Base-by-base conservation (phyloP, 1,140 invertebrate species). In the Stegodyphus mimosarum region DNA sequence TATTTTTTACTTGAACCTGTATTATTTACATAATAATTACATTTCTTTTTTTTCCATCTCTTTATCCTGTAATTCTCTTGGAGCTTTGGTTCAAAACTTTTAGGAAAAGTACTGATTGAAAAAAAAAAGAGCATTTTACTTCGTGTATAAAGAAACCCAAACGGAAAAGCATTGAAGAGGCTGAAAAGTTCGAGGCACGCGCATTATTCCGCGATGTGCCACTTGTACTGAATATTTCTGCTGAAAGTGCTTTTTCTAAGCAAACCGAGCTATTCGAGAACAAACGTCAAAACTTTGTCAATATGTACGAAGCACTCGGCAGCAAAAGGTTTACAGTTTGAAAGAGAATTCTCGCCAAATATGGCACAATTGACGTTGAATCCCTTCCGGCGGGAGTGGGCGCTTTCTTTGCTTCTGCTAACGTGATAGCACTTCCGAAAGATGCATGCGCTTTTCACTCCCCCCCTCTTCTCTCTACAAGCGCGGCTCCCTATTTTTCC, bases 261-360 rank as follows among this genome's bases (percentile, higher is more conserved):
- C 81, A 84, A 84, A 84, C 73, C 71, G 11, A 74, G 70, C 80
- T 74, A 50, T 74, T 70, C 49, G 33, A 66, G 81, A 75, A 84
- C 81, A 84, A 75, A 76, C 81, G 81, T 84, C 81, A 84, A 76
- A 84, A 70, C 81, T 84, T 70, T 69, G 81, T 84, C 81, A 84
- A 84, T 84, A 76, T 84, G 76, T 84, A 64, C 81, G 52, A 73
- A 75, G 81, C 80, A 74, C 80, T 83, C 71, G 33, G 60, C 70
- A 66, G 80, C 80, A 52, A 83, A 83, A 83, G 80, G 80, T 83
- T 83, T 83, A 83, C 33, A 33, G 33, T 33, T 33, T 33, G 33
- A 33, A 33, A 33, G 73, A 55, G 81, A 84, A 84, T 75, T 84
- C 72, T 69, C 81, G 81, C 73, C 81, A 84, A 84, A 84, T 67